phyloP scores from a whole-genome alignment of 2,113 vertebrate genomes.

The Condylura cristata region DNA sequence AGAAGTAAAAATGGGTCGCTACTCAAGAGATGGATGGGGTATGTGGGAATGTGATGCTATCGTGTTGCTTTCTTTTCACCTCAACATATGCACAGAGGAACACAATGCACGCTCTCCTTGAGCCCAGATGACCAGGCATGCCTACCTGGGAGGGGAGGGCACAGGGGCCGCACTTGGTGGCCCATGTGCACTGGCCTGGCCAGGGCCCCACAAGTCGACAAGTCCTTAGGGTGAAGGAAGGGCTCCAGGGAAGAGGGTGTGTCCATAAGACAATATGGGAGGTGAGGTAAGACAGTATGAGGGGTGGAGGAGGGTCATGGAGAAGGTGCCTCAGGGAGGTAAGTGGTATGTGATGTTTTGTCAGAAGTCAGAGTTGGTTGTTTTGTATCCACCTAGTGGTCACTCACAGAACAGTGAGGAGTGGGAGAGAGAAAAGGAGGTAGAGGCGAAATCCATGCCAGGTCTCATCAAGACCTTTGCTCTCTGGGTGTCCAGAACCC shows the following conservation, averaged over 20 bases:
- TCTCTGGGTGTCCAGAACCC: neutral
- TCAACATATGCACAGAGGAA: neutral
- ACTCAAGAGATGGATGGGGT: neutral
- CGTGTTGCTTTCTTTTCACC: neutral
- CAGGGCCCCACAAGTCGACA: neutral
- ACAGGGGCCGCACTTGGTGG: neutral
- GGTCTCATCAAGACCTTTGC: neutral
- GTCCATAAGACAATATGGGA: neutral
- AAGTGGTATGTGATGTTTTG: neutral
- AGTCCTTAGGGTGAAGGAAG: neutral
- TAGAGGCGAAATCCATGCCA: neutral
- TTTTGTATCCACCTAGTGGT: neutral
- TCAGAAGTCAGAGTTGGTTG: neutral
- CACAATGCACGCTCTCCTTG: accelerated
- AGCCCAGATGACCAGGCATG: neutral
- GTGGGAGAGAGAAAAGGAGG: neutral
- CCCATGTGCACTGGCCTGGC: neutral
- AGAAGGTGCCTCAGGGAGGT: neutral
- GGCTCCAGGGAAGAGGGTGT: neutral
- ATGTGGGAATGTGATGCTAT: neutral
- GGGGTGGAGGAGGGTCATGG: neutral
- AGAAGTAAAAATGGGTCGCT: neutral
- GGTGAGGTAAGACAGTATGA: neutral
- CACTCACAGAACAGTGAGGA: neutral
- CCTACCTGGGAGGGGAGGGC: neutral